Conservation (phyloP, 1,140 invertebrate genomes). For the Hyphantria cunea region DNA sequence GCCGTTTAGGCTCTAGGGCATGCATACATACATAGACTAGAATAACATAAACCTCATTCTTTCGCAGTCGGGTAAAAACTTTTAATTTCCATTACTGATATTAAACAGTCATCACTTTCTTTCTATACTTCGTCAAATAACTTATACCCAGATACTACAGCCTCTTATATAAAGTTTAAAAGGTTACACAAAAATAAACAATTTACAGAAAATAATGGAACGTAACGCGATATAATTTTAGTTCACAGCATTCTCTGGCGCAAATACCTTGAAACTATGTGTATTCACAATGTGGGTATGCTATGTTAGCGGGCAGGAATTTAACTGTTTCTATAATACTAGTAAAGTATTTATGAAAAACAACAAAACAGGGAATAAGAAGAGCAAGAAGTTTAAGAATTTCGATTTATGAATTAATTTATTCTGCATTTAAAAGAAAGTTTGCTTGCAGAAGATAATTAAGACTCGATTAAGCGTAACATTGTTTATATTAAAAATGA, state of each 20-base stretch:
- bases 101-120: too few relatives aligned
- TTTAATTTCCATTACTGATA: too few relatives aligned
- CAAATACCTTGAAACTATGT: conserved; percentile 18
- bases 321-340: conserved; percentile 19
- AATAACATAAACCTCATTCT: too few relatives aligned
- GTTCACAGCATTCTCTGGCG: conserved; percentile 21
- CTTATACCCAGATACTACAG: too few relatives aligned
- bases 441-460: too few relatives aligned
- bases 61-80: too few relatives aligned
- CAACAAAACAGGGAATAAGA: background rate
- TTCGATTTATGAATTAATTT: background rate
- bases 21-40: too few relatives aligned
- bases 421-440: too few relatives aligned
- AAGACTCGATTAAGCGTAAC: too few relatives aligned
- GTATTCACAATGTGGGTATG: conserved; percentile 22
- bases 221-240: conserved; percentile 16
- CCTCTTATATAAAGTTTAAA: too few relatives aligned
- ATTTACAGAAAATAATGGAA: conserved; percentile 14
- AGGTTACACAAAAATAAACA: background rate
- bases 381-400: background rate
- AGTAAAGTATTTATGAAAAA: background rate
- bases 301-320: conserved; percentile 18
- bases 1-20: too few relatives aligned
- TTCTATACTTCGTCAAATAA: too few relatives aligned
- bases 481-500: background rate